Evolutionary conservation across 2,888 invertebrate genomes (phyloP).

Genomic region (Andrena camellia): DNA sequence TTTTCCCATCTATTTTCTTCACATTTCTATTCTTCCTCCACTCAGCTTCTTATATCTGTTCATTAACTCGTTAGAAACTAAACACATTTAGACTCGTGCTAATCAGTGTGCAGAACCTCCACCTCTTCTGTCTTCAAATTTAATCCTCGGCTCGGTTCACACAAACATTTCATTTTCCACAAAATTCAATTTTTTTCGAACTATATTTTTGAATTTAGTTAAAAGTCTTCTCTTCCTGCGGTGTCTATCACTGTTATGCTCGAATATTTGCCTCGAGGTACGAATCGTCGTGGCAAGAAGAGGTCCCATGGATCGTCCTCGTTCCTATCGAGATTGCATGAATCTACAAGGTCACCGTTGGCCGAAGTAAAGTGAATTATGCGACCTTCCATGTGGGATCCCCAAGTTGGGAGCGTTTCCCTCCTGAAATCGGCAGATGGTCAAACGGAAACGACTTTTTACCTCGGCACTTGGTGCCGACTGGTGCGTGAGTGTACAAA

Average conservation of each 20-base stretch:
- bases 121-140: too few species aligned
- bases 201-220: background rate
- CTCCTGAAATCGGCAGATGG: constrained; percentile 73
- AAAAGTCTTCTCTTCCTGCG: background rate
- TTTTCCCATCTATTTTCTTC: too few species aligned
- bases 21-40: too few species aligned
- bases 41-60: too few species aligned
- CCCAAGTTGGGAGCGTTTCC: constrained; percentile 32
- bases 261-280: background rate
- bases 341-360: constrained; percentile 48
- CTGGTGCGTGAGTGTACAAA: constrained; percentile 67
- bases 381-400: constrained; percentile 33
- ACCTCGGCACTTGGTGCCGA: constrained; percentile 69
- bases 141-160: too few species aligned
- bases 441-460: constrained; percentile 77
- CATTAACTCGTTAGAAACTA: too few species aligned
- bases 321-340: constrained; percentile 11
- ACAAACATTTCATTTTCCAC: too few species aligned
- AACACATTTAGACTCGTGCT: too few species aligned
- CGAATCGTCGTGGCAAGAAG: background rate
- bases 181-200: too few species aligned
- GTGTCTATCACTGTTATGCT: background rate
- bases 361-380: constrained; percentile 45
- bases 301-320: background rate
- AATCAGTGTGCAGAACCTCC: too few species aligned